Evolutionary conservation across 2,888 invertebrate genomes (phyloP).

Genomic region (Ariolimax columbianus): DNA sequence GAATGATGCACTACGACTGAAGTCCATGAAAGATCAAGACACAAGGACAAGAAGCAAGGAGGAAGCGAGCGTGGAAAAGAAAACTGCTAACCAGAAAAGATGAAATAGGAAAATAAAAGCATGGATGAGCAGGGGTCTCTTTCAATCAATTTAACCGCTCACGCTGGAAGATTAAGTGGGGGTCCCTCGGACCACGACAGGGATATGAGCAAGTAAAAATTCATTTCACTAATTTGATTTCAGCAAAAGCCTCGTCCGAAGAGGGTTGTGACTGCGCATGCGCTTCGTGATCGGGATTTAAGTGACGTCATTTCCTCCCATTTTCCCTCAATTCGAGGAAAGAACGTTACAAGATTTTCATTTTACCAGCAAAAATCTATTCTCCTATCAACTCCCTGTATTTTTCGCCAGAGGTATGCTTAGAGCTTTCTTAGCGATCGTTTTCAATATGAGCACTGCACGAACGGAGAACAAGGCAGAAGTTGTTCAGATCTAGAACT

Average conservation of each 20-base stretch:
- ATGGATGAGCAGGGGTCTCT: background rate
- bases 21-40: background rate
- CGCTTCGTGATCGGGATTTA: constrained; percentile 42
- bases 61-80: background rate
- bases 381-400: constrained; percentile 2
- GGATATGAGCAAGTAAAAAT: constrained; percentile 17
- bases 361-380: constrained; percentile 43
- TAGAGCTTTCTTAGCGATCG: background rate
- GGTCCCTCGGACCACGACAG: background rate
- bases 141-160: constrained; percentile 22
- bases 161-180: constrained; percentile 9
- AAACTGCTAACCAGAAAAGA: background rate
- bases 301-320: constrained; percentile 44
- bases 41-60: background rate
- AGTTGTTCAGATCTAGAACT: background rate
- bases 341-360: constrained; percentile 34
- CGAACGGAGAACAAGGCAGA: background rate
- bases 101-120: background rate
- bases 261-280: constrained; percentile 43
- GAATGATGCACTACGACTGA: no score
- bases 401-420: background rate
- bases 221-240: constrained; percentile 43
- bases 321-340: background rate
- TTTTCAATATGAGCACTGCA: background rate
- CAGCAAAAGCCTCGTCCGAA: constrained; percentile 7